Evolutionary conservation across 2,797 vertebrate genomes (phyloP), one percentile per base, ranked within the genome.

Genomic region (Danio tinwini): DNA sequence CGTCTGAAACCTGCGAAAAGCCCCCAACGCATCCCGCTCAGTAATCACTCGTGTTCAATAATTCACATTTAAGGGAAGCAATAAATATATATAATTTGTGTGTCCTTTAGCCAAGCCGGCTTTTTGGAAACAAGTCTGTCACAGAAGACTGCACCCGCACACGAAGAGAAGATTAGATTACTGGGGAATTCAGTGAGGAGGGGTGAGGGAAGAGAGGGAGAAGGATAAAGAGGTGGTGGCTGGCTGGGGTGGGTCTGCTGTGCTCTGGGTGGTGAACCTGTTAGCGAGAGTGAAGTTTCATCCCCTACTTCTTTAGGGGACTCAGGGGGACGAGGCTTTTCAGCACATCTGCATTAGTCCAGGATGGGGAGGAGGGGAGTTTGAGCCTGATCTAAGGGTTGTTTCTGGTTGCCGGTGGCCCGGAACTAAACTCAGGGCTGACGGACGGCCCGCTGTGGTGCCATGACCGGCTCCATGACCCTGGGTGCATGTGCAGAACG

Each of bases 111-210:
- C 89, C 87, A 88, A 90, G 87, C 84, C 80, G 82, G 87, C 83
- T 88, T 91, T 91, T 91, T 90, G 86, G 89, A 92, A 90, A 87
- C 67, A 50, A 86, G 83, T 75, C 87, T 92, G 93, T 93, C 92
- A 93, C 92, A 93, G 89, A 90, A 92, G 91, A 93, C 92, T 93
- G 92, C 91, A 89, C 92, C 91, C 90, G 91, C 92, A 93, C 91
- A 92, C 90, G 90, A 91, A 89, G 89, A 90, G 88, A 88, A 93
- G 93, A 93, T 93, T 93, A 92, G 91, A 93, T 94, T 93, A 93
- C 89, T 89, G 86, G 88, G 65, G 70, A 79, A 73, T 47, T 64
- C 52, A 67, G 83, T 29, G 70, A 68, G 39, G 69, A 37, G 73
- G 81, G 86, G 88, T 83, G 84, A 59, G 61, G 52, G 56, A 62